phyloP scores from a whole-genome alignment of 1,140 invertebrate species.

The Cotesia typhae region DNA sequence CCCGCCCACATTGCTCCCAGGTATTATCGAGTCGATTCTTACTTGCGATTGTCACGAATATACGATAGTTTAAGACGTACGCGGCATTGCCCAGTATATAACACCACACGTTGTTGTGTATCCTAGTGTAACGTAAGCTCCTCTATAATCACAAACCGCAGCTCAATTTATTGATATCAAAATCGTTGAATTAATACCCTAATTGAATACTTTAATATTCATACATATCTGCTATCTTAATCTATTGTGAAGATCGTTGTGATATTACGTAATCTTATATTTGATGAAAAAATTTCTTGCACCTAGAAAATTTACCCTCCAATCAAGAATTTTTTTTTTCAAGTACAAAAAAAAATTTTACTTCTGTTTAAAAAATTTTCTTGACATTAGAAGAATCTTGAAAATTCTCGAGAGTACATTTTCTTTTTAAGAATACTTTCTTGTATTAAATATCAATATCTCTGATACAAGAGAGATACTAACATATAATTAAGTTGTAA shows the following conservation, averaged over 20 bases:
- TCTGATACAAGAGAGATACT: too few relatives aligned
- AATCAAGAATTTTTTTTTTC: too few relatives aligned
- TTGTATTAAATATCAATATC: too few relatives aligned
- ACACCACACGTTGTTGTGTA: too few relatives aligned
- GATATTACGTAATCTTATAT: conserved; percentile 5
- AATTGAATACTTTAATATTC: conserved; percentile 2
- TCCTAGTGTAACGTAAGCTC: neutral
- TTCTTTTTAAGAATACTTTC: too few relatives aligned
- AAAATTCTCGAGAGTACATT: too few relatives aligned
- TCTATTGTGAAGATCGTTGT: too few relatives aligned
- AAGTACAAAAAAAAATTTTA: too few relatives aligned
- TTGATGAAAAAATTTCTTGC: neutral
- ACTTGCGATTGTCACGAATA: conserved; percentile 40
- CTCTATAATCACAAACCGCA: conserved; percentile 4
- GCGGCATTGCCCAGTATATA: conserved; percentile 7
- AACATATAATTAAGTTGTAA: too few relatives aligned
- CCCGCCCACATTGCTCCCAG: conserved; percentile 40
- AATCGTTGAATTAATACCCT: neutral
- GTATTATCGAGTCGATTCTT: conserved; percentile 41
- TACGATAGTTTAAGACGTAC: neutral
- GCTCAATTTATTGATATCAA: conserved; percentile 22
- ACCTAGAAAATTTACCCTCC: too few relatives aligned
- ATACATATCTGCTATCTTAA: conserved; percentile 2
- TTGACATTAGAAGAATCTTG: too few relatives aligned
- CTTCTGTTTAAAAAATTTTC: too few relatives aligned